Evolutionary conservation across 2,113 vertebrate species (phyloP), one percentile per base, ranked within the genome.

Genomic region (Lutjanus erythropterus): DNA sequence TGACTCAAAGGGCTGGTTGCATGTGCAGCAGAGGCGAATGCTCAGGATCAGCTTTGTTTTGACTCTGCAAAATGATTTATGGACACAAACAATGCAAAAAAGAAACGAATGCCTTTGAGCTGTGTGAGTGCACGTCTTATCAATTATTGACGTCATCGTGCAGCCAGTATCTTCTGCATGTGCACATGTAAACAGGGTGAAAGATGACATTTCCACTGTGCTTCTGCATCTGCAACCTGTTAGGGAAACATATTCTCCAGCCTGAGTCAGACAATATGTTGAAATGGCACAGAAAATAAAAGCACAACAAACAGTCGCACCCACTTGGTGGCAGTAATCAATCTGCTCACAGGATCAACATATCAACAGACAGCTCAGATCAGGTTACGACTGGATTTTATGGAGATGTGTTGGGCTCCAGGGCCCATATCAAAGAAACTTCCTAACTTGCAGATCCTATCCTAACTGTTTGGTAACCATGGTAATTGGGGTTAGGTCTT

Each of bases 171-270:
- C 25, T 7, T 59, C 41, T 68, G 39, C 46, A 56, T 62, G 37
- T 49, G 52, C 25, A 15, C 39, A 66, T 59, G 33, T 62, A 66
- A 83, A 76, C 5, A 7, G 19, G 14, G 23, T 44, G 10, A 47
- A 67, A 55, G 21, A 61, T 21, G 7, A 47, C 29, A 49, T 85
- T 84, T 75, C 67, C 62, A 65, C 42, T 23, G 39, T 25, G n/a
- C 49, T 75, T 60, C 0, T n/a, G 12, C 83, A 84, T 88, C 75
- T 88, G 88, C 27, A 83, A 44, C 56, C 2, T 33, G 71, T 89
- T 86, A 85, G 35, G 47, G 37, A 37, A 14, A 18, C 41, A 29
- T 2, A 21, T 11, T 39, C 42, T 46, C 18, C 35, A 9, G 53
- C 56, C 19, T 73, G 47, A 25, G 27, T 55, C 21, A 33, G 19